These are phyloP conservation scores for Listronotus bonariensis DNA, from an alignment of 1,140 invertebrate genomes.

Conservation along the genomic window DNA sequence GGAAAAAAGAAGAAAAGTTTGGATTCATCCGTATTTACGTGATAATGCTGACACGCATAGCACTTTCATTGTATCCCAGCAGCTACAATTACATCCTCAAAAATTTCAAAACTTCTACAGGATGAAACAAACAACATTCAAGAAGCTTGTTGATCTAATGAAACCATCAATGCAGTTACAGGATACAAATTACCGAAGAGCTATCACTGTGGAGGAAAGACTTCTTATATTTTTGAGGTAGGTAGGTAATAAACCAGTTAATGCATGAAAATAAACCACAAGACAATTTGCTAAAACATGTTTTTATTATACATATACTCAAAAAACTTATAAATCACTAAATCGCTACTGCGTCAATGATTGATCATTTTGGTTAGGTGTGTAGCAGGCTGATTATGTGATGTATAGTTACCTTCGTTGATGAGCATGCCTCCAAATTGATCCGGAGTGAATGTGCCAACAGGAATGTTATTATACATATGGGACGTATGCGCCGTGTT, in stretches of 20 bases:
- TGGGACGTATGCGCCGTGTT: background rate
- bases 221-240: too few relatives aligned
- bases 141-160: too few relatives aligned
- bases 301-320: too few relatives aligned
- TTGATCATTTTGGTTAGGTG: background rate
- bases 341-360: too few relatives aligned
- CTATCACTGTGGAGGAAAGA: too few relatives aligned
- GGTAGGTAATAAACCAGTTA: too few relatives aligned
- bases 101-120: slow-evolving; percentile 39
- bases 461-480: slow-evolving; percentile 4
- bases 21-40: slow-evolving; percentile 24
- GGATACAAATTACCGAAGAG: too few relatives aligned
- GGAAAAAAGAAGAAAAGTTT: slow-evolving; percentile 22
- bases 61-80: slow-evolving; percentile 21
- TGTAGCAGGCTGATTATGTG: slow-evolving; percentile 3
- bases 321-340: too few relatives aligned
- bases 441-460: slow-evolving; percentile 1
- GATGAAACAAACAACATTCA: too few relatives aligned
- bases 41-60: slow-evolving; percentile 30
- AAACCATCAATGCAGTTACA: too few relatives aligned
- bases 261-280: too few relatives aligned
- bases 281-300: too few relatives aligned
- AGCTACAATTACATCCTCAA: slow-evolving; percentile 41
- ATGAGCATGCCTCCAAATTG: slow-evolving; percentile 10
- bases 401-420: slow-evolving; percentile 13